Evolutionary conservation across 2,888 invertebrate species (phyloP), one percentile per base, ranked within the genome.

Genomic region (Ormyrus nitidulus): DNA sequence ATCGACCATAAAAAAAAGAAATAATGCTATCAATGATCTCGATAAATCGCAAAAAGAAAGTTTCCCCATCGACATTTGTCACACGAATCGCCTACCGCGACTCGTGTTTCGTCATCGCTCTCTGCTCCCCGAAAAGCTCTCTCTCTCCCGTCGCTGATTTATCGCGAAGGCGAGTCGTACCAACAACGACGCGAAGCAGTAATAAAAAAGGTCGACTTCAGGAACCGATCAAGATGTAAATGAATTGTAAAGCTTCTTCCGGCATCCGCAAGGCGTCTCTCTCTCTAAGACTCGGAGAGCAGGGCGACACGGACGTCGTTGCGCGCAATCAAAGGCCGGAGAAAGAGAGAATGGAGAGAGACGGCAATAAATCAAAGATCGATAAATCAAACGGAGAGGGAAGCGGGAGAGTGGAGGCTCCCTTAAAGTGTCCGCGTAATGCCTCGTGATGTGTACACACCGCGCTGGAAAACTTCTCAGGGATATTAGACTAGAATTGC

Each of bases 331-430:
- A 69, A 56, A 72, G 53, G 68, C 70, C 58, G 34, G 66, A 53
- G 53, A 62, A 34, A 8, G 72, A 62, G 59, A 13, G 13, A 62
- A 51, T 68, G 68, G 68, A 72, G 66, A 66, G 56, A 66, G 71
- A 79, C 77, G 54, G 77, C 62, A 66, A 81, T 81, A 81, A 81
- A 81, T 81, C 81, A 75, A 78, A 64, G 70, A 78, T 81, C 77
- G 77, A 81, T 81, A 81, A 81, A 81, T 81, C 81, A 81, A 77
- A 71, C 11, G 19, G 46, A 11, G 66, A 58, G 65, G 11, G 49
- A 56, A 10, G 46, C 1, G 19, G 8, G 48, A 48, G 54, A 62
- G 56, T 46, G 65, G 65, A 59, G 61, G 53, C 13, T 61, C 77
- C 72, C 58, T 76, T 69, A 76, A 76, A 76, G 69, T 69, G 76